Evolutionary conservation across 1,140 invertebrate genomes (phyloP), one percentile per base, ranked within the genome.

Genomic region (Triops cancriformis): DNA sequence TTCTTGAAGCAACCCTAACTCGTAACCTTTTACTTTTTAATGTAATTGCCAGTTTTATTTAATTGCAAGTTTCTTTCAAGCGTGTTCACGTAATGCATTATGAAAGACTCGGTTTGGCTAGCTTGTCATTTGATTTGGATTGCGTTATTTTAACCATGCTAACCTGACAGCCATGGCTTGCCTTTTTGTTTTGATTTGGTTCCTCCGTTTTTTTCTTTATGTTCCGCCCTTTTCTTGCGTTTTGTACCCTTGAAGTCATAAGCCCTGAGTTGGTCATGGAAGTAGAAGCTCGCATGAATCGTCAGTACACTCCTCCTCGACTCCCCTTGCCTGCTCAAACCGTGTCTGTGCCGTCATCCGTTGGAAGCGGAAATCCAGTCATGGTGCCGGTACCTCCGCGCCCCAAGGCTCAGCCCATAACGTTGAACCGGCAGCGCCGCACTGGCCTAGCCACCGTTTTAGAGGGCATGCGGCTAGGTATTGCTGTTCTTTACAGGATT

Each of bases 231-330:
- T 64, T 37, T 37, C 14, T 64, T 64, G 51, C 18, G 51, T 64
- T 64, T 64, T 73, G 23, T 79, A 27, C 72, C 75, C 82, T 79
- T 37, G 80, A 86, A 94, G 93, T 93, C 82, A 93, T 94, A 86
- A 93, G 91, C 84, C 92, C 92, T 80, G 92, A 95, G 84, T 86
- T 94, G 83, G 90, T 94, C 81, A 90, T 91, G 87, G 93, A 94
- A 84, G 93, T 94, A 79, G 93, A 94, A 87, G 91, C 91, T 83
- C 89, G 93, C 83, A 95, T 95, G 93, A 92, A 93, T 83, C 88
- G 93, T 81, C 89, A 91, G 83, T 91, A 92, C 83, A 85, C 91
- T 75, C 91, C 91, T 73, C 89, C 91, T 76, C 89, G 89, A 76
- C 87, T 90, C 79, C 81, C 73, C 37, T 37, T 27, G 31, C 73